Evolutionary conservation across 2,888 invertebrate genomes (phyloP), one percentile per base, ranked within the genome.

Genomic region (Galerucella nymphaeae): DNA sequence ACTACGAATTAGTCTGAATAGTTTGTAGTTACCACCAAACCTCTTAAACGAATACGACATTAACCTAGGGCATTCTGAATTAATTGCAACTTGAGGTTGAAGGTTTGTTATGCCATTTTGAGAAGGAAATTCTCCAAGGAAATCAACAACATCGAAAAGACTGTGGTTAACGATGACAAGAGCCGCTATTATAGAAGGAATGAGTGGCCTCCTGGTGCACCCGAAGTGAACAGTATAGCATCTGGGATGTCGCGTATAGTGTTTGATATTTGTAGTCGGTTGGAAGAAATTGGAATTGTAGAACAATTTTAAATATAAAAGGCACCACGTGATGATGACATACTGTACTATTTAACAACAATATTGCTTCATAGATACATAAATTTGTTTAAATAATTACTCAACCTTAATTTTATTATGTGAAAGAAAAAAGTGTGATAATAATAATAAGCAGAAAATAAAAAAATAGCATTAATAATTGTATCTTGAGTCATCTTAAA

Each of bases 81-180:
- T 48, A n/a, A 48, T 48, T 48, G 48, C 48, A 13, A 48, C 48
- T 48, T n/a, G 48, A 48, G 48, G 48, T 48, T 48, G 48, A 48
- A 48, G n/a, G 48, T 48, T 48, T 48, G 5, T 30, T 30, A 30
- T 30, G 30, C 5, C 5, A 30, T 48, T 48, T 48, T n/a, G 13
- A n/a, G 48, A 6, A 48, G 13, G 48, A 48, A 48, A 48, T 48
- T 48, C 11, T 48, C 13, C 1, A 30, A 48, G 48, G n/a, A 48
- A 48, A 48, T 48, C 13, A 48, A 48, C n/a, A n/a, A 14, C n/a
- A 13, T 14, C 48, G n/a, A 2, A 48, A 3, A n/a, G 11, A 13
- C 5, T 5, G 30, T 5, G 2, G 30, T 4, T 5, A 30, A 30
- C 2, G 2, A 5, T 5, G 2, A 5, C 5, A 30, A 30, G 30